Evolutionary conservation across 2,888 invertebrate species (phyloP), one percentile per base, ranked within the genome.

Genomic region (Chironomus riparius): DNA sequence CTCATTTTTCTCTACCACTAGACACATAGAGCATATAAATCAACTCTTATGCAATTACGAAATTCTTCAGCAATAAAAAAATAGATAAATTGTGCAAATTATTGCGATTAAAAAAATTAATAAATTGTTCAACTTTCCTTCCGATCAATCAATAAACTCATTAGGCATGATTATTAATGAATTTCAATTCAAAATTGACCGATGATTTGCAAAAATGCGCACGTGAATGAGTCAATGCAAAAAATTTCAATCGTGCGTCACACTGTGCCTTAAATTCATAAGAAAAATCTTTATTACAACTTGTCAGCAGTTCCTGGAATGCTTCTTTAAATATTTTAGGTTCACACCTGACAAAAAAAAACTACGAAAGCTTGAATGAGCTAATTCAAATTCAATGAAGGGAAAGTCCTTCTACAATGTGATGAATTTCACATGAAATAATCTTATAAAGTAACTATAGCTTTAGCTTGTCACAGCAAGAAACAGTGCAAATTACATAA

Each of bases 321-420:
- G 10, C 10, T 10, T 38, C 38, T 38, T 10, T 0, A 50, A n/a
- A 50, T 50, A 50, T 56, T 15, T n/a, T n/a, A n/a, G n/a, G n/a
- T n/a, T 18, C 18, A 6, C 56, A 56, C 56, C 56, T 56, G 56
- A 18, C 38, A 10, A 38, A 28, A 28, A 28, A 4, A 6, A 28
- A n/a, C n/a, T 6, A 24, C n/a, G 28, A 3, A 28, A 28, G 4
- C 28, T 28, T 38, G 38, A 38, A 38, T 38, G 38, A 38, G 38
- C 38, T 38, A 38, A 38, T 1, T 38, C 38, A 38, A 38, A 38
- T 38, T 38, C 38, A 38, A 38, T 38, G 38, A 74, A 74, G 74
- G 74, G 68, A 74, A 74, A 68, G 68, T 74, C 68, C 74, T 74
- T 74, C 61, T 73, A 56, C 18, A 56, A 56, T 15, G 56, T 18